These are phyloP conservation scores for Chouioia cunea DNA, from an alignment of 2,888 invertebrate species.

Conservation along the genomic window DNA sequence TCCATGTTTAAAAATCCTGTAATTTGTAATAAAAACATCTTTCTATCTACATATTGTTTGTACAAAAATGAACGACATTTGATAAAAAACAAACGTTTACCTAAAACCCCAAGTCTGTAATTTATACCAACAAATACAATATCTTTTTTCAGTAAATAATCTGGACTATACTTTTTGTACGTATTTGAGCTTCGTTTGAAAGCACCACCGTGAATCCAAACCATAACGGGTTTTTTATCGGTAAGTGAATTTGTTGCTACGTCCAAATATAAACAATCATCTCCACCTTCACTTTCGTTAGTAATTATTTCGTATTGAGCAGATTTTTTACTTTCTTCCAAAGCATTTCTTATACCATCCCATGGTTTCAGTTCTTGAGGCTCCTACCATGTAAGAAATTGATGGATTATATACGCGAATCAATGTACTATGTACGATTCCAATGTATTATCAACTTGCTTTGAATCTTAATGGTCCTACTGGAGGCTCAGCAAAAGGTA, in stretches of 20 bases:
- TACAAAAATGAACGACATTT: background rate
- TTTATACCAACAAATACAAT: conserved; percentile 53
- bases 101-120: conserved; percentile 55
- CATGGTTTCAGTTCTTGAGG: conserved; percentile 68
- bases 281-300: conserved; percentile 46
- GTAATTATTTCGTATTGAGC: conserved; percentile 43
- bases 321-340: conserved; percentile 61
- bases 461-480: conserved; percentile 64
- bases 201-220: conserved; percentile 64
- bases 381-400: conserved; percentile 57
- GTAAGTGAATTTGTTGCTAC: conserved; percentile 50
- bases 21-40: conserved; percentile 7
- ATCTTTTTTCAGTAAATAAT: conserved; percentile 53
- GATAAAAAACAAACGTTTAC: conserved; percentile 44
- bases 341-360: conserved; percentile 67
- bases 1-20: conserved; percentile 60
- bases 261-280: conserved; percentile 59
- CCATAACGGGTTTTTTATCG: conserved; percentile 56
- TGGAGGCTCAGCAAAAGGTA: conserved; percentile 66
- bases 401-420: conserved; percentile 4
- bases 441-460: conserved; percentile 52
- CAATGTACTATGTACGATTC: background rate
- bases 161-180: conserved; percentile 44
- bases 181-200: conserved; percentile 53
- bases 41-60: background rate